Percentiles rank a stretch among this genome's conserved stretches.
Conservation (phyloP, 2,113 vertebrate species). For the Ovis aries region ARS-UI_Ramb_v3.0 NC_056072.1:51877501-51878000, state of each 20-base stretch:
- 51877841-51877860: not conserved
- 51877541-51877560: constrained; percentile 48
- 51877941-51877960: not conserved
- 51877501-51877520: constrained; percentile 63
- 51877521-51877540: constrained; percentile 57
- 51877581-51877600: constrained; percentile 33
- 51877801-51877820: not conserved
- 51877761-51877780: not conserved
- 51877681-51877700: not conserved
- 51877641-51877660: not conserved
- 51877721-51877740: not conserved
- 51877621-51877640: not conserved
- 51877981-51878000: not conserved
- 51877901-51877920: not conserved
- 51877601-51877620: constrained; percentile 58
- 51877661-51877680: not conserved
- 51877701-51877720: not conserved
- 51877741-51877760: not conserved
- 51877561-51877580: constrained; percentile 50
- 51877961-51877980: not conserved
- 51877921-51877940: not conserved
- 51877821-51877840: not conserved
- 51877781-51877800: not conserved
- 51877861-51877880: not conserved
- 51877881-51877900: not conserved